Base-by-base conservation (phyloP, 2,797 vertebrate species). In the Enteromius afrohamiltoni region DNA sequence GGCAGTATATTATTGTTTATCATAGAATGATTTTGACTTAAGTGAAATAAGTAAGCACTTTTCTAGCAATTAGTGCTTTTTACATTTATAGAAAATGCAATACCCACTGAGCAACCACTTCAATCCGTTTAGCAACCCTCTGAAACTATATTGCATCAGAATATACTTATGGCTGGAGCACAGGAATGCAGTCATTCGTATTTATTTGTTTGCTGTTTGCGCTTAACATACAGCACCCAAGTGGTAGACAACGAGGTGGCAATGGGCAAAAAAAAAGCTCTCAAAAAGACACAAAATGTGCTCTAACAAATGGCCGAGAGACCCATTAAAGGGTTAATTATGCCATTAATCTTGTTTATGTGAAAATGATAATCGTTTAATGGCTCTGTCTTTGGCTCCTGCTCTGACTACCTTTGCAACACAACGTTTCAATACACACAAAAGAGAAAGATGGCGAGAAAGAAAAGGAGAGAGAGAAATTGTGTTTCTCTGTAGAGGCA, bases 361-460 rank as follows among this genome's bases (percentile, higher is more conserved):
- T 53, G 65, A 49, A 79, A 83, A 71, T 70, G 4, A 45, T 68
- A 53, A 53, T 76, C 16, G 2, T 83, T 77, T 68, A 68, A 83
- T 75, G 34, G 26, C 31, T 42, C 26, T 53, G 42, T 67, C 16
- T 37, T 65, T 76, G 31, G 34, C 34, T n/a, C 11, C 19, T 73
- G 70, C 31, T 76, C 45, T 49, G 21, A 29, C 37, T 49, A 65
- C 42, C 16, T 19, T 16, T 21, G 1, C 51, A 21, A 26, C 11
- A 26, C 31, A 74, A 51, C 58, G 67, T 55, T 82, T 23, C 26
- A 77, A 58, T 47, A 67, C 62, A 40, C 26, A 45, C 49, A 26
- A n/a, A 17, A 47, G 55, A 47, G 13, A 45, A 34, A 10, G 6
- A 21, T 65, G 64, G 29, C 13, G 1, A 75, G 31, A 53, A 31